A percentile compares a stretch with the other conserved stretches of the same genome.
These are phyloP conservation scores for Boleophthalmus pectinirostris DNA, from an alignment of 2,113 vertebrate species.

Conservation along the genomic window DNA sequence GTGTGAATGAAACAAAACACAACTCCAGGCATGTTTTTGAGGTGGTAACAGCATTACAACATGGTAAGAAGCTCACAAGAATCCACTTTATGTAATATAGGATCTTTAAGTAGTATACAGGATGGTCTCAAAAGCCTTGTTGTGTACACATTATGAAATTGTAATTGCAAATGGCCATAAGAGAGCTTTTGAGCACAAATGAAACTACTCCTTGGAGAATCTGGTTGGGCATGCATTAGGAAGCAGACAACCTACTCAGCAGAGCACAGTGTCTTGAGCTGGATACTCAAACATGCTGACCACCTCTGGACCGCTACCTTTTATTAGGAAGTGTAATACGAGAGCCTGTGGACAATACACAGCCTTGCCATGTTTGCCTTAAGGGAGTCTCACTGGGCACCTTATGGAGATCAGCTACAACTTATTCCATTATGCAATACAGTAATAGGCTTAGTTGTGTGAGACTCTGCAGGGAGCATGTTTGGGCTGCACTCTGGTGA, in stretches of 20 bases:
- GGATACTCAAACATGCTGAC: conserved; percentile 28
- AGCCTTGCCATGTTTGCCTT: conserved; percentile 18
- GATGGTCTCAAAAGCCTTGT: background rate
- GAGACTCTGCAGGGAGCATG: conserved; percentile 35
- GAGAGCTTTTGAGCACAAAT: background rate
- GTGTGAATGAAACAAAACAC: too few species aligned
- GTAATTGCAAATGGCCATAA: background rate
- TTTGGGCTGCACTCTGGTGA: conserved; percentile 52
- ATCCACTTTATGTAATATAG: too few species aligned
- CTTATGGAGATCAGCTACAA: conserved; percentile 54
- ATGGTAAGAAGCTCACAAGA: too few species aligned
- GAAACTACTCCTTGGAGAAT: conserved; percentile 2
- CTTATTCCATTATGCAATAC: conserved; percentile 63
- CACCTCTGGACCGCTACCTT: conserved; percentile 10
- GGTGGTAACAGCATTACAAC: too few species aligned
- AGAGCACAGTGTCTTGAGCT: background rate
- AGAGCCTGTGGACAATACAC: conserved; percentile 38
- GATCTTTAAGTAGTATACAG: too few species aligned
- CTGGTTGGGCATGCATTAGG: conserved; percentile 5
- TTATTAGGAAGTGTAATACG: conserved; percentile 41
- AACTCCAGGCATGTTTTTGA: too few species aligned
- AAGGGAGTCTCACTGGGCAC: conserved; percentile 32
- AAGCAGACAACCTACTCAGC: conserved; percentile 20
- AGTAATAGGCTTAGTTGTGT: conserved; percentile 59
- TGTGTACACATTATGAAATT: background rate